These are phyloP conservation scores for Lasius platythorax DNA, from an alignment of 2,888 invertebrate genomes.

Conservation along the genomic window DNA sequence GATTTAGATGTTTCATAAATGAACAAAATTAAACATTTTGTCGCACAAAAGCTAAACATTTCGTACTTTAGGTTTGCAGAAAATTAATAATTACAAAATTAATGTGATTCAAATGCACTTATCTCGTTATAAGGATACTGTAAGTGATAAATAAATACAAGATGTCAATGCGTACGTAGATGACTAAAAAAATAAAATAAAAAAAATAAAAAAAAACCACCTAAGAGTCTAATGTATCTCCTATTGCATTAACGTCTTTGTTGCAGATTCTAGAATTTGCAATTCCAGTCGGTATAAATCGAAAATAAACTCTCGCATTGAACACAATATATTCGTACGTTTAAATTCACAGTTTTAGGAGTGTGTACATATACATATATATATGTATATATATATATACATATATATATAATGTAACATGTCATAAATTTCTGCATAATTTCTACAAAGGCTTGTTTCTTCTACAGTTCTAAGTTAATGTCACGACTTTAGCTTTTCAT, in stretches of 20 bases:
- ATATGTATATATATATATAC: too few species aligned
- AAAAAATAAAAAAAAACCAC: too few species aligned
- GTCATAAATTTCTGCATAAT: constrained; percentile 2
- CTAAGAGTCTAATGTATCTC: constrained; percentile 51
- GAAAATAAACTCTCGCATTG: constrained; percentile 37
- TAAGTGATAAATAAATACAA: constrained; percentile 72
- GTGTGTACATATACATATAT: not conserved
- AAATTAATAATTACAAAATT: constrained; percentile 55
- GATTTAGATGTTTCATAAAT: constrained; percentile 19
- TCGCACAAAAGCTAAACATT: not conserved
- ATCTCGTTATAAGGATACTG: constrained; percentile 66
- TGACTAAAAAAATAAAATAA: constrained; percentile 59
- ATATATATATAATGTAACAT: not conserved
- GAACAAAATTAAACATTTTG: constrained; percentile 34
- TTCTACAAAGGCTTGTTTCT: constrained; percentile 1
- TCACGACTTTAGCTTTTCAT: not conserved
- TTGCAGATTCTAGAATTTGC: constrained; percentile 45
- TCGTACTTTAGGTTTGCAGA: constrained; percentile 29
- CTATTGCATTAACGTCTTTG: constrained; percentile 57
- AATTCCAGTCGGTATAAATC: constrained; percentile 38
- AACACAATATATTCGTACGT: constrained; percentile 39
- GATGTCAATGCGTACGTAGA: constrained; percentile 56
- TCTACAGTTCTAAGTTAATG: not conserved
- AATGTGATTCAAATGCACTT: constrained; percentile 67
- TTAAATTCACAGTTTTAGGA: constrained; percentile 27